phyloP scores from a whole-genome alignment of 2,888 invertebrate genomes.

The Melanargia galathea region DNA sequence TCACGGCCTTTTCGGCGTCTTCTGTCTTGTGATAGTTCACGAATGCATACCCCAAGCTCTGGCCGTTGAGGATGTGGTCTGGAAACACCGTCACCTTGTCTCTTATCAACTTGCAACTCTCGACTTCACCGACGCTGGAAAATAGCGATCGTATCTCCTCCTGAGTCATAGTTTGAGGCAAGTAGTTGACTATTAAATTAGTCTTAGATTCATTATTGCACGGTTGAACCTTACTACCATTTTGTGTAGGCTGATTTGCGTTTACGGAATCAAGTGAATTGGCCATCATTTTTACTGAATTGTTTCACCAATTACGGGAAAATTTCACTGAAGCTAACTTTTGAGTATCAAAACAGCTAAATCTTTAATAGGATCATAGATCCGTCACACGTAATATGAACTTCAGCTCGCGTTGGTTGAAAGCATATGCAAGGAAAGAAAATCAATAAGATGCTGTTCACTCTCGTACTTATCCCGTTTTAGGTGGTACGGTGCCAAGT shows the following conservation, averaged over 20 bases:
- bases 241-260: constrained; percentile 85
- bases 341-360: constrained; percentile 52
- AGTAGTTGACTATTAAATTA: constrained; percentile 99
- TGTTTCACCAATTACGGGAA: constrained; percentile 62
- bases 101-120: constrained; percentile 97
- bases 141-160: constrained; percentile 97
- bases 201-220: constrained; percentile 97
- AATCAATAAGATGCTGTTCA: constrained; percentile 83
- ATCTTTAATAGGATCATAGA: constrained; percentile 63
- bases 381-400: constrained; percentile 63
- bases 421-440: constrained; percentile 82
- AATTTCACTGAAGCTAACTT: constrained; percentile 57
- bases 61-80: constrained; percentile 85
- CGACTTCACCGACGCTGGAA: constrained; percentile 97
- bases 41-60: constrained; percentile 94
- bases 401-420: constrained; percentile 80
- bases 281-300: constrained; percentile 77
- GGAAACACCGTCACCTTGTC: constrained; percentile 94
- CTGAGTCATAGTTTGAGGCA: constrained; percentile 99
- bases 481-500: constrained; percentile 64
- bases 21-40: constrained; percentile 92
- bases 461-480: constrained; percentile 76
- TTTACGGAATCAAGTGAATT: constrained; percentile 79
- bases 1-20: constrained; percentile 93
- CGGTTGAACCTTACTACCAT: constrained; percentile 86